Evolutionary conservation across 2,113 vertebrate genomes (phyloP).

Genomic region (Pan paniscus): DNA sequence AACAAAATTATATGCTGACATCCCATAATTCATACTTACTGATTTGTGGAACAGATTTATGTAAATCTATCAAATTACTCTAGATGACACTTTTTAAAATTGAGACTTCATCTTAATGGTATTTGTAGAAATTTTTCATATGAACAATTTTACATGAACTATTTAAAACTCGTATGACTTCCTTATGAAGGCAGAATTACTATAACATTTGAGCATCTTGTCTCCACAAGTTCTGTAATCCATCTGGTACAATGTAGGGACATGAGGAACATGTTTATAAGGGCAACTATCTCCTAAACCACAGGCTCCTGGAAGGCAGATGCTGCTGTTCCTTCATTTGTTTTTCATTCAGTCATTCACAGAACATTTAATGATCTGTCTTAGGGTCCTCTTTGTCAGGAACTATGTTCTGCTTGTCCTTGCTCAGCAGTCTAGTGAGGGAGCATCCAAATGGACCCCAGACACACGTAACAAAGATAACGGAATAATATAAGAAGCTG

Average conservation of each 20-base stretch:
- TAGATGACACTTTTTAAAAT: conserved; percentile 75
- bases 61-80: conserved; percentile 81
- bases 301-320: conserved; percentile 35
- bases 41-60: conserved; percentile 80
- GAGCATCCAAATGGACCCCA: not conserved
- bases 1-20: conserved; percentile 83
- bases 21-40: conserved; percentile 79
- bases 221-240: conserved; percentile 34
- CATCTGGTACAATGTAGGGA: conserved; percentile 33
- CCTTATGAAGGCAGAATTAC: conserved; percentile 43
- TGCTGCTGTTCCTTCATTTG: not conserved
- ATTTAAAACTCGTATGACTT: conserved; percentile 34
- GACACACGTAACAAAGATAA: not conserved
- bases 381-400: not conserved
- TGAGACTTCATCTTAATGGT: conserved; percentile 71
- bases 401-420: not conserved
- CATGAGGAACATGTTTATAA: not conserved
- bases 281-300: not conserved
- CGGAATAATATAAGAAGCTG: not conserved
- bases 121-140: conserved; percentile 71
- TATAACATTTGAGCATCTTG: conserved; percentile 61
- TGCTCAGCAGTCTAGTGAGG: not conserved
- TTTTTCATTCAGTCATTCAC: not conserved
- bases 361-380: conserved; percentile 8
- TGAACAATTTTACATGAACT: conserved; percentile 59